phyloP scores from a whole-genome alignment of 2,113 vertebrate species.

The Capreolus pygargus region DNA sequence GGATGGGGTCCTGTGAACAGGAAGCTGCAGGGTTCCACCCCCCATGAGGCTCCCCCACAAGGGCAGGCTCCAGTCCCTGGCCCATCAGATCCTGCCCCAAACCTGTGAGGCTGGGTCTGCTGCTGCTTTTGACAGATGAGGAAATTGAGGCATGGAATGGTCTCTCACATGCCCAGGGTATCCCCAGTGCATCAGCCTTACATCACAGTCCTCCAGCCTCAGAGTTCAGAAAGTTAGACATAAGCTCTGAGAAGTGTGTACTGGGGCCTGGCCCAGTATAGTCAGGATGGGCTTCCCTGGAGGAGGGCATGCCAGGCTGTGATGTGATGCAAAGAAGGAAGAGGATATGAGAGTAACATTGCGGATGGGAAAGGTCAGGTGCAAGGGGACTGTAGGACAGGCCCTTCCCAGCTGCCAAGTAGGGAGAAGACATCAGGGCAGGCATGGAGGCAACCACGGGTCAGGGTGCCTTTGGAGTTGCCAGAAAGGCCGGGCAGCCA shows the following conservation, averaged over 20 bases:
- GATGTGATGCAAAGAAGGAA: not conserved
- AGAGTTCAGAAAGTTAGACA: not conserved
- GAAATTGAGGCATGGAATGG: not conserved
- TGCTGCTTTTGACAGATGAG: not conserved
- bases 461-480: not conserved
- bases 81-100: not conserved
- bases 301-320: not conserved
- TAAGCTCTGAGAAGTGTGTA: not conserved
- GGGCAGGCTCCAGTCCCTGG: not conserved
- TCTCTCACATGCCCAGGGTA: not conserved
- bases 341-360: not conserved
- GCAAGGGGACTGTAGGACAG: not conserved
- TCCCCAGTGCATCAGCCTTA: not conserved
- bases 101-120: not conserved
- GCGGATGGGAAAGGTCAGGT: not conserved
- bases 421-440: not conserved
- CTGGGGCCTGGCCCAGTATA: not conserved
- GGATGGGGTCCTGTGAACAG: not conserved
- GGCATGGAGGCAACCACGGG: not conserved
- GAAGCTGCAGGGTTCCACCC: not conserved
- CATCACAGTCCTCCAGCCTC: fast-evolving
- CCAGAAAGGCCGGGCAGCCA: not conserved
- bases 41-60: fast-evolving
- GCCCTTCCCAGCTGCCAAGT: not conserved
- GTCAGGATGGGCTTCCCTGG: not conserved